Percentiles rank a stretch among this genome's conserved stretches.
These are phyloP conservation scores for Lutjanus campechanus DNA, from an alignment of 2,797 vertebrate species.

Conservation along the genomic window DNA sequence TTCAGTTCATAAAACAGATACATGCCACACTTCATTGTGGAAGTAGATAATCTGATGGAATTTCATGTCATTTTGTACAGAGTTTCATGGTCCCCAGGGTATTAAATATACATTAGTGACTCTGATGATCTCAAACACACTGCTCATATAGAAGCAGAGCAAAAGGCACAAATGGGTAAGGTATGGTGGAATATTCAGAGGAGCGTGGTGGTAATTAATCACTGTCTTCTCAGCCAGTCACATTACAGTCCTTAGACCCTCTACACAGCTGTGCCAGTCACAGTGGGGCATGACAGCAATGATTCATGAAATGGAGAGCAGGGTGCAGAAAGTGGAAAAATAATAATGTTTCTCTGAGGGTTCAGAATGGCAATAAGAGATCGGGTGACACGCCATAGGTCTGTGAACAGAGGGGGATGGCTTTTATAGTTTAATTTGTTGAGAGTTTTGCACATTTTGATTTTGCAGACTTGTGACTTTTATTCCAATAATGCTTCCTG, in stretches of 20 bases:
- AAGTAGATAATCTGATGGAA: too few relatives aligned
- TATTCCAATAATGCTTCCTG: background rate
- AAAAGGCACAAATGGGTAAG: background rate
- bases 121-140: background rate
- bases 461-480: background rate
- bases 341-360: background rate
- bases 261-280: conserved; percentile 13
- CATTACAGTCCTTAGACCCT: background rate
- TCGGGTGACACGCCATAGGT: background rate
- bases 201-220: conserved; percentile 17
- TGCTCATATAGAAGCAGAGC: background rate
- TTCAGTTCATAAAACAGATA: too few relatives aligned
- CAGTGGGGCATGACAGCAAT: background rate
- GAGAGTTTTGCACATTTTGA: background rate
- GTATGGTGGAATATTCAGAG: background rate
- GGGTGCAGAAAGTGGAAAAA: background rate
- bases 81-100: background rate
- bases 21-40: too few relatives aligned
- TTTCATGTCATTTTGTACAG: background rate
- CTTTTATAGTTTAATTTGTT: background rate
- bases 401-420: background rate
- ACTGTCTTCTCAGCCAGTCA: conserved; percentile 18
- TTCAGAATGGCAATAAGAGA: conserved; percentile 2
- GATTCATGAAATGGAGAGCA: conserved; percentile 25
- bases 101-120: background rate